Evolutionary conservation across 2,888 invertebrate genomes (phyloP).

Genomic region (Toxonevra muliebris): DNA sequence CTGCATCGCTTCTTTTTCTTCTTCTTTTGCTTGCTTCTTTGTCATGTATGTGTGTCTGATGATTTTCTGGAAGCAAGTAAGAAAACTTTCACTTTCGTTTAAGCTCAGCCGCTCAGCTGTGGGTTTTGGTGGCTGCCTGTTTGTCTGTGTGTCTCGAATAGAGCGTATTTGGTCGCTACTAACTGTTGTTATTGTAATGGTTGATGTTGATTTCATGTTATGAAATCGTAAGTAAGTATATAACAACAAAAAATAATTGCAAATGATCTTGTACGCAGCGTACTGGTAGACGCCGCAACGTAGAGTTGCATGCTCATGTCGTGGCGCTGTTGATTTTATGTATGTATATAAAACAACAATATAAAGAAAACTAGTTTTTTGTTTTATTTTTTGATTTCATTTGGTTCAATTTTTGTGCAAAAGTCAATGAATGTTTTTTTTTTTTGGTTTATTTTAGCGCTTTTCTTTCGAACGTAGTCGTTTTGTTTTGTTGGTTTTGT

Average conservation of each 20-base stretch:
- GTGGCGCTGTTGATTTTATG: background rate
- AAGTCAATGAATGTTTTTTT: constrained; percentile 51
- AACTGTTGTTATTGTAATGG: background rate
- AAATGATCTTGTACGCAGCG: no score
- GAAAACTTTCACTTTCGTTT: constrained; percentile 10
- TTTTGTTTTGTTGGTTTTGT: no score
- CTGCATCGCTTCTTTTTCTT: background rate
- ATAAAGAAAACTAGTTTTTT: constrained; percentile 27
- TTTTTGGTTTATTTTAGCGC: constrained; percentile 3
- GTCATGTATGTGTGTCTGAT: background rate
- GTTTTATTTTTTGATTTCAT: background rate
- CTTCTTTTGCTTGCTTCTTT: background rate
- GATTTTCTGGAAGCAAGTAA: background rate
- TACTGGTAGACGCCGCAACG: no score
- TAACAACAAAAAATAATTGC: background rate
- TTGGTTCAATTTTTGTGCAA: constrained; percentile 18
- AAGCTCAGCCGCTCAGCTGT: constrained; percentile 5
- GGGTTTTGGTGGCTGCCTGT: background rate
- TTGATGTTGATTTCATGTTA: constrained; percentile 21
- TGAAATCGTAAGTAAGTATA: constrained; percentile 21
- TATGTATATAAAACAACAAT: constrained; percentile 18
- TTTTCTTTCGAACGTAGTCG: no score
- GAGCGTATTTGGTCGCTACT: no score
- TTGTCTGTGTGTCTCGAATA: no score
- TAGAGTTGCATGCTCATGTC: no score